Evolutionary conservation across 2,797 vertebrate species (phyloP).

Genomic region (Heterohyrax brucei): DNA sequence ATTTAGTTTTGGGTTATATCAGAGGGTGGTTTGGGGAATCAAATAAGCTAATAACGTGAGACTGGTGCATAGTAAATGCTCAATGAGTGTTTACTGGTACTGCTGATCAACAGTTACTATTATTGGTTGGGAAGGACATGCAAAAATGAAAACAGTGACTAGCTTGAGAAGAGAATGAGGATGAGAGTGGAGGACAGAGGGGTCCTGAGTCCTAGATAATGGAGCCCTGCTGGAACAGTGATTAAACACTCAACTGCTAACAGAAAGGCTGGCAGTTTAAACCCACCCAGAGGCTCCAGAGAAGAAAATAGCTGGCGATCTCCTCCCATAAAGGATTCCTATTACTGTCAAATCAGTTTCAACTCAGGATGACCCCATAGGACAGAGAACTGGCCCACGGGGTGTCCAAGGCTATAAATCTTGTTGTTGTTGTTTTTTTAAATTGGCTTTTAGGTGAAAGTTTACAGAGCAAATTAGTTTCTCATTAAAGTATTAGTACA

Average conservation of each 20-base stretch:
- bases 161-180: neutral
- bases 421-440: too few species aligned
- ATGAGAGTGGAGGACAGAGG: neutral
- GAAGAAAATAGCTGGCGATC: too few species aligned
- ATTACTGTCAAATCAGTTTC: neutral
- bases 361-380: neutral
- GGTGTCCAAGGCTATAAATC: too few species aligned
- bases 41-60: neutral
- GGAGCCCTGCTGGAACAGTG: neutral
- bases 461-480: too few species aligned
- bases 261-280: neutral
- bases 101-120: neutral
- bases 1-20: too few species aligned
- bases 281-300: neutral
- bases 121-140: neutral
- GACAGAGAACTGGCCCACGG: neutral
- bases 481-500: too few species aligned
- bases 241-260: too few species aligned
- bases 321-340: neutral
- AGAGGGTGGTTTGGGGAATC: neutral
- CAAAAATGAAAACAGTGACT: neutral
- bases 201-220: rapidly evolving
- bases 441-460: too few species aligned
- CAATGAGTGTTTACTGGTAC: neutral
- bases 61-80: neutral